Evolutionary conservation across 1,140 invertebrate genomes (phyloP), one percentile per base, ranked within the genome.

Genomic region (Pseudomyrmex gracilis): DNA sequence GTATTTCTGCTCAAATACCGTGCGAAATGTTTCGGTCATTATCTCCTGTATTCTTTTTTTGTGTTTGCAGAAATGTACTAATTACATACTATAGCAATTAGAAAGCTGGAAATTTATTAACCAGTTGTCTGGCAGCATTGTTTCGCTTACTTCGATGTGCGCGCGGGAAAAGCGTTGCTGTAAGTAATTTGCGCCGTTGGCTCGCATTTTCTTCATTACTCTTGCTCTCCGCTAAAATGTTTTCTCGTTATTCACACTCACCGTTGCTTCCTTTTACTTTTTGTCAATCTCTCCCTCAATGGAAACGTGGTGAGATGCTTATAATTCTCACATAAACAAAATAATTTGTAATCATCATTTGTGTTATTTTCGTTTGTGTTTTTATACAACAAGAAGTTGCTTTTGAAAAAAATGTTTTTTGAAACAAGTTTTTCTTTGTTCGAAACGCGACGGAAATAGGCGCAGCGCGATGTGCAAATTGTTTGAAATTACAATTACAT

Each of bases 121-220:
- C 43, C 47, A 71, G 20, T 71, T 60, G 76, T 80, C 76, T 80
- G 24, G 51, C 20, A 68, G 64, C 76, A 70, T 78, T 78, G 76
- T 70, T 78, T 47, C 43, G 53, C 66, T 80, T 60, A 71, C 76
- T 78, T 71, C 53, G 55, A 70, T 53, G 76, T 55, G 58, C 53
- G 58, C 53, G 34, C 34, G 34, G 66, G 45, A 17, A 34, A 34
- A 57, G 76, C 66, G 64, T 57, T 55, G 45, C 66, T n/a, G 53
- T 80, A 71, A 80, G 66, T 80, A 80, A 80, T 80, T 80, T 71
- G 57, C 76, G 51, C 53, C 53, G 66, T 58, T 47, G 66, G 53
- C 49, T 70, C 76, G 66, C 76, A 58, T 80, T 80, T 80, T 80
- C 76, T 71, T 80, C 76, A 80, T 80, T 71, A 80, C 55, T 80